Conservation (phyloP, 2,888 invertebrate genomes). For the Drepana falcataria region DNA sequence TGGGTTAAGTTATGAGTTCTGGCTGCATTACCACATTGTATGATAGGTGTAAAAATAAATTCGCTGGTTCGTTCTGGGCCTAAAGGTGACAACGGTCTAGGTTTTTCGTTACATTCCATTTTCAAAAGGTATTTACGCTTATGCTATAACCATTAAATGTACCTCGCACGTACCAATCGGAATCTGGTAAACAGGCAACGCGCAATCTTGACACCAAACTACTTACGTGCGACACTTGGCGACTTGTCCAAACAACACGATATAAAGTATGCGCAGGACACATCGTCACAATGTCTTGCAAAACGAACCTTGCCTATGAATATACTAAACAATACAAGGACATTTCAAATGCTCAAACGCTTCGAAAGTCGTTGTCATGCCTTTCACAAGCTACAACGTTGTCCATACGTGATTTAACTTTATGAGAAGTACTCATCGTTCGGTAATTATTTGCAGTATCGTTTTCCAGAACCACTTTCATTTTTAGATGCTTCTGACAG, state of each 20-base stretch:
- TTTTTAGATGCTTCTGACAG: conserved; percentile 37
- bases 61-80: too few relatives aligned
- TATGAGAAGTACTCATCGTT: conserved; percentile 32
- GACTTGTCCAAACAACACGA: conserved; percentile 12
- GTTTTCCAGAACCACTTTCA: conserved; percentile 37
- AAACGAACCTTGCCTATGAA: conserved; percentile 48
- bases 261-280: conserved; percentile 49
- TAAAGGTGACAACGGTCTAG: too few relatives aligned
- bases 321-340: conserved; percentile 63
- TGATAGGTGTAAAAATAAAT: too few relatives aligned
- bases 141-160: background rate
- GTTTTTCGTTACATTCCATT: too few relatives aligned
- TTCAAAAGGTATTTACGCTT: too few relatives aligned
- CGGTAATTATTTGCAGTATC: conserved; percentile 44
- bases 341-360: conserved; percentile 29
- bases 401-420: conserved; percentile 22
- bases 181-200: conserved; percentile 8
- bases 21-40: too few relatives aligned
- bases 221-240: conserved; percentile 26
- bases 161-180: background rate
- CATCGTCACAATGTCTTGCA: conserved; percentile 59
- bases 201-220: conserved; percentile 28
- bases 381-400: conserved; percentile 24
- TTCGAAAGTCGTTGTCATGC: conserved; percentile 35
- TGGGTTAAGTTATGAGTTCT: too few relatives aligned